Base-by-base conservation (phyloP, 2,888 invertebrate species). In the Seira ritae region DNA sequence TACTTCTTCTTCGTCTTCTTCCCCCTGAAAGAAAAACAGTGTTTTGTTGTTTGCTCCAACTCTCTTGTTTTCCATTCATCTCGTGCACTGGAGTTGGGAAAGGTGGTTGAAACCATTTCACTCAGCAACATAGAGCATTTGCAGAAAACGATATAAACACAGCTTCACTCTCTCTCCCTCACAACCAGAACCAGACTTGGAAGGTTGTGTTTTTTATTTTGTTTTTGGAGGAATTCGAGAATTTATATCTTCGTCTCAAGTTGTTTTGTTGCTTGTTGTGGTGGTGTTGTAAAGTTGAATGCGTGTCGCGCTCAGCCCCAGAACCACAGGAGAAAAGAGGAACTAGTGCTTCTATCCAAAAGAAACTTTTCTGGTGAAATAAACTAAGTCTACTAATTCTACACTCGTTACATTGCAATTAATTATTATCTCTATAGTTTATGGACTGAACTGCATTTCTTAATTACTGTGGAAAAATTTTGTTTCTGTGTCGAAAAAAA, bases 251-350 rank as follows among this genome's bases (percentile, higher is more conserved):
- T n/a, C n/a, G n/a, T n/a, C n/a, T n/a, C n/a, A 31, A 31, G 31
- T 31, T 31, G 31, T 31, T 31, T 31, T 31, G 8, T 31, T 31
- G 31, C n/a, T n/a, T 31, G 31, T 31, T 31, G 31, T 31, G 2
- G n/a, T n/a, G 8, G 2, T 31, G 31, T 31, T 31, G 31, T 31
- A 31, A 2, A n/a, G n/a, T n/a, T n/a, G n/a, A n/a, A n/a, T n/a
- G n/a, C n/a, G n/a, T n/a, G 80, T 80, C 80, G 80, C 80, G 80
- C 69, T 70, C 74, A 80, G 65, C 80, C 80, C 80, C 80, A 80
- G 24, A 62, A 42, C 19, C 23, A 15, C 37, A 20, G 6, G 6
- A 42, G 46, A 42, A 12, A 42, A 42, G 15, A 42, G 8, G 46
- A 42, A 12, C 12, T 42, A 50, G 1, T 70, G 37, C 23, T 73